Evolutionary conservation across 2,113 vertebrate species (phyloP), one percentile per base, ranked within the genome.

Genomic region (Pelmatolapia mariae): DNA sequence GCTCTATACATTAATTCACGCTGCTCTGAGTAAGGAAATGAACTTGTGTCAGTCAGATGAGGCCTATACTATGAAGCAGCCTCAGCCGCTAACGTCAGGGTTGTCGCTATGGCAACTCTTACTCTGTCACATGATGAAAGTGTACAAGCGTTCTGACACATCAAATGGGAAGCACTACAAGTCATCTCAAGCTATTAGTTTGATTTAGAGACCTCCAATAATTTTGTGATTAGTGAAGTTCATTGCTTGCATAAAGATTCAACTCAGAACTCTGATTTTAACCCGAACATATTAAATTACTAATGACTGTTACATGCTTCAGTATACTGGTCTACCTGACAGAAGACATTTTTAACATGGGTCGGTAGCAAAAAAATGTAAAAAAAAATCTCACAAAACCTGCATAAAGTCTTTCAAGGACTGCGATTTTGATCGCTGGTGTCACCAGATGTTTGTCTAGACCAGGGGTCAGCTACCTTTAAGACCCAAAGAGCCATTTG

Each of bases 391-490:
- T 8, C 47, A 50, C 19, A n/a, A 10, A 53, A n/a, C 5, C 10
- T n/a, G 10, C 53, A 13, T 24, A 26, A 24, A 6, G 12, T 26
- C 8, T 45, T 43, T 5, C 9, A 45, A 16, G n/a, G 13, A 40
- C 7, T 10, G 66, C 1, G 2, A 40, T 43, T 71, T 0, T 24
- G 66, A 24, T 43, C 0, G 5, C 8, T 71, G n/a, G 7, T 24
- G 0, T 10, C 8, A 2, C 5, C n/a, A 43, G 7, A 13, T 43
- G 36, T 16, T 73, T 45, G 5, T 61, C 56, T 31, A 31, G 22
- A 73, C 22, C 1, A 24, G 24, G 24, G 24, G 24, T 24, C 24
- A 24, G 24, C 24, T 3, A 24, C 24, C 24, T 24, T 24, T 24
- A 24, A 24, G 24, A 24, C 24, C 24, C 24, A 24, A 24, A 24